phyloP scores from a whole-genome alignment of 2,888 invertebrate genomes.

The Papilio protenor region DNA sequence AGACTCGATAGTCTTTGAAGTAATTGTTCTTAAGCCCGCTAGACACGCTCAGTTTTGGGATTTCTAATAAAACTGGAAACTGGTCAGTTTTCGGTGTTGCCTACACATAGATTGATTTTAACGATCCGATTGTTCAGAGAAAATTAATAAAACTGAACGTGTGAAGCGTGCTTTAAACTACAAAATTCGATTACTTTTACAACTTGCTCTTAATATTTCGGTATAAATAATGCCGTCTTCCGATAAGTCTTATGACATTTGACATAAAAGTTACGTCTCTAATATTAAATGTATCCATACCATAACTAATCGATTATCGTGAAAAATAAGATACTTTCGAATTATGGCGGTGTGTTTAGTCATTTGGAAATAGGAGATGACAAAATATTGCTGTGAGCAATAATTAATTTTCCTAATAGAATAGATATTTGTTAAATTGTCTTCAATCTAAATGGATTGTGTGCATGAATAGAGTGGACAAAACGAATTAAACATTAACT shows the following conservation, averaged over 20 bases:
- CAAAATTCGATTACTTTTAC: not conserved
- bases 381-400: slow-evolving; percentile 22
- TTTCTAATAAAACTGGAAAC: too few species aligned
- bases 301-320: slow-evolving; percentile 40
- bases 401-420: not conserved
- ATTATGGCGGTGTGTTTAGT: slow-evolving; percentile 24
- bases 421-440: not conserved
- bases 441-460: too few species aligned
- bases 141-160: too few species aligned
- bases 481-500: too few species aligned
- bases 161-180: not conserved
- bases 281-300: slow-evolving; percentile 25
- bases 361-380: slow-evolving; percentile 6
- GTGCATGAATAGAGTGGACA: too few species aligned
- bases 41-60: too few species aligned
- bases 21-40: too few species aligned
- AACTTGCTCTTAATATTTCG: slow-evolving; percentile 9
- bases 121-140: too few species aligned
- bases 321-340: slow-evolving; percentile 27
- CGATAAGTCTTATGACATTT: slow-evolving; percentile 22
- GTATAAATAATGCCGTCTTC: slow-evolving; percentile 5
- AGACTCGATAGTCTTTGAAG: too few species aligned
- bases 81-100: too few species aligned
- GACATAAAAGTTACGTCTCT: slow-evolving; percentile 32
- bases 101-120: too few species aligned